A percentile compares a stretch with the other conserved stretches of the same genome.
phyloP scores from a whole-genome alignment of 2,888 invertebrate species.

The Subacronicta megacephala region DNA sequence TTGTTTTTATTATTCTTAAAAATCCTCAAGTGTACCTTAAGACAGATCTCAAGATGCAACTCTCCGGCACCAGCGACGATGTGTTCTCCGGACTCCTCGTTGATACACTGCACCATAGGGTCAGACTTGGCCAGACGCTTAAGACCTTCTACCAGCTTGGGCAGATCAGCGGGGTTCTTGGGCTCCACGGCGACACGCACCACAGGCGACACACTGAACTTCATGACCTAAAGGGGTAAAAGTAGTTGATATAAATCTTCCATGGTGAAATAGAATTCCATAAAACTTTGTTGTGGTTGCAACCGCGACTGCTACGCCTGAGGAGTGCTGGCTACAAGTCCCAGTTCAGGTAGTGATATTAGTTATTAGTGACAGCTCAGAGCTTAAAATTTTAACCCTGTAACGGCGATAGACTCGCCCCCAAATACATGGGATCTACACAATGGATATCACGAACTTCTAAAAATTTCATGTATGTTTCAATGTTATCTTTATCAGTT shows the following conservation, averaged over 20 bases:
- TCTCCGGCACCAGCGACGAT: conserved; percentile 99
- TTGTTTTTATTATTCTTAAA: no score
- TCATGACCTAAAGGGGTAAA: conserved; percentile 94
- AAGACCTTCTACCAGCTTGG: conserved; percentile 99
- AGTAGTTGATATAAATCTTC: background rate
- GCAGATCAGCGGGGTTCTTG: conserved; percentile 99
- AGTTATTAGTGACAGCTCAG: no score
- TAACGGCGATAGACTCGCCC: no score
- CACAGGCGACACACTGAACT: conserved; percentile 99
- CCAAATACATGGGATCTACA: no score
- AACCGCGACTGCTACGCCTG: no score
- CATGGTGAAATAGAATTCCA: no score
- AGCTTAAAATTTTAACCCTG: no score
- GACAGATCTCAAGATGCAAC: conserved; percentile 99
- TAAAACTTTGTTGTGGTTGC: background rate
- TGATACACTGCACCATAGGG: conserved; percentile 99
- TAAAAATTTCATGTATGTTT: no score
- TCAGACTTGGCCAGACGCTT: conserved; percentile 99
- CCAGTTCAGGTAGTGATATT: no score
- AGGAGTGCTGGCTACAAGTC: no score
- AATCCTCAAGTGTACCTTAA: conserved; percentile 90
- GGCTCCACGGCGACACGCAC: conserved; percentile 99
- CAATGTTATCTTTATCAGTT: no score
- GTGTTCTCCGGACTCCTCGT: conserved; percentile 99
- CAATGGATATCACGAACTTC: no score